Conservation (phyloP, 23 tunicate genomes). For the Halocynthia roretzi region DNA sequence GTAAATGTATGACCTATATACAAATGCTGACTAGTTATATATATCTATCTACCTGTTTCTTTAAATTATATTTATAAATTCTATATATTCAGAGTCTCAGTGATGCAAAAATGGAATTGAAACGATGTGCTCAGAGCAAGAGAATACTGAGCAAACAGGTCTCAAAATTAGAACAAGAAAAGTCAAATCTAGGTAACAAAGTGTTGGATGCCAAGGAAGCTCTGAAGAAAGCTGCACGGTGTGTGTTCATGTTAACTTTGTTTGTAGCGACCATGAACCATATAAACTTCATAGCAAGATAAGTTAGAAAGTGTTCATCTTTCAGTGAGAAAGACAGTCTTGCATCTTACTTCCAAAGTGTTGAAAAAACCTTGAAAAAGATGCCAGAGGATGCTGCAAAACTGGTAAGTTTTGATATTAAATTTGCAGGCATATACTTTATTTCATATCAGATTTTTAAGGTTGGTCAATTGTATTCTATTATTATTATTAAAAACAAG, state of each 20-base stretch:
- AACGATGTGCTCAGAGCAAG: constrained; percentile 54
- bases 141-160: constrained; percentile 57
- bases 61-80: background rate
- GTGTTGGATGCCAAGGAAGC: constrained; percentile 67
- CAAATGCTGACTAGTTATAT: background rate
- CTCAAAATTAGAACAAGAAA: constrained; percentile 40
- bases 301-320: background rate
- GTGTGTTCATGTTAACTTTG: background rate
- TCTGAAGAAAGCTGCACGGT: constrained; percentile 82
- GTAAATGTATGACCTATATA: constrained; percentile 32
- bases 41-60: background rate
- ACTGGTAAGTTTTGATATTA: background rate
- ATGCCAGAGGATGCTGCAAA: constrained; percentile 10
- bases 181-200: constrained; percentile 24
- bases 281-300: no score
- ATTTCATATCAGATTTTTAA: no score
- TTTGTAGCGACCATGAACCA: no score
- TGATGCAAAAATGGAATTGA: constrained; percentile 85
- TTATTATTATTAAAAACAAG: no score
- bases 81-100: constrained; percentile 40
- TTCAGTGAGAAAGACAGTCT: constrained; percentile 84
- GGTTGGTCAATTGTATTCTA: no score
- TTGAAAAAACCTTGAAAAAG: constrained; percentile 45
- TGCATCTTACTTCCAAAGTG: constrained; percentile 52
- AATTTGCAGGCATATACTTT: no score